These are phyloP conservation scores for Vulpes lagopus DNA, from an alignment of 2,113 vertebrate species.

Conservation along the genomic window DNA sequence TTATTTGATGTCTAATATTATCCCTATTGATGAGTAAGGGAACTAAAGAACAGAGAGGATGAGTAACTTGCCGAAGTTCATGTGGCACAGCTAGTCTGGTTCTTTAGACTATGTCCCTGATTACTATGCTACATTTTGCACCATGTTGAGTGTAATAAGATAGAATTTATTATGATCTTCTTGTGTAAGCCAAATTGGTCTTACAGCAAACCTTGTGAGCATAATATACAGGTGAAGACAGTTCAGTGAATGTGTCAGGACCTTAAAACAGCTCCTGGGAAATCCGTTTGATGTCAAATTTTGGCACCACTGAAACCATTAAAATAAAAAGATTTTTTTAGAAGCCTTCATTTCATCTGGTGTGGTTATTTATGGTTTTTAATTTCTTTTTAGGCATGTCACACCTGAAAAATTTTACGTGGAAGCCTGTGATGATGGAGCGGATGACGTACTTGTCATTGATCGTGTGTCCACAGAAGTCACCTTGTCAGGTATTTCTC, in stretches of 20 bases:
- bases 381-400: constrained; percentile 89
- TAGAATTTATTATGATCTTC: not conserved
- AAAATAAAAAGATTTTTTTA: not conserved
- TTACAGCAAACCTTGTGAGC: not conserved
- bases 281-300: not conserved
- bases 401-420: constrained; percentile 96
- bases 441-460: constrained; percentile 93
- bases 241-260: not conserved
- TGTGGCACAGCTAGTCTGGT: too few species aligned
- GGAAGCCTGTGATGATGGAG: constrained; percentile 94
- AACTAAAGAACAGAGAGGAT: not conserved
- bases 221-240: not conserved
- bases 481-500: constrained; percentile 91
- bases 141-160: not conserved
- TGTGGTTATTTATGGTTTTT: not conserved
- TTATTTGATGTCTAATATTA: not conserved
- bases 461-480: constrained; percentile 97
- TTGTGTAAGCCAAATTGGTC: not conserved
- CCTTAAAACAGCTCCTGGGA: not conserved
- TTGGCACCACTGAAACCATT: not conserved
- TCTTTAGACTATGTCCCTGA: fast-evolving
- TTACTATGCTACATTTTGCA: fast-evolving
- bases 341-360: not conserved
- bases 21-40: not conserved
- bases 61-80: not conserved